Base-by-base conservation (phyloP, 2,888 invertebrate species). In the Drosophila hamatofila region DNA sequence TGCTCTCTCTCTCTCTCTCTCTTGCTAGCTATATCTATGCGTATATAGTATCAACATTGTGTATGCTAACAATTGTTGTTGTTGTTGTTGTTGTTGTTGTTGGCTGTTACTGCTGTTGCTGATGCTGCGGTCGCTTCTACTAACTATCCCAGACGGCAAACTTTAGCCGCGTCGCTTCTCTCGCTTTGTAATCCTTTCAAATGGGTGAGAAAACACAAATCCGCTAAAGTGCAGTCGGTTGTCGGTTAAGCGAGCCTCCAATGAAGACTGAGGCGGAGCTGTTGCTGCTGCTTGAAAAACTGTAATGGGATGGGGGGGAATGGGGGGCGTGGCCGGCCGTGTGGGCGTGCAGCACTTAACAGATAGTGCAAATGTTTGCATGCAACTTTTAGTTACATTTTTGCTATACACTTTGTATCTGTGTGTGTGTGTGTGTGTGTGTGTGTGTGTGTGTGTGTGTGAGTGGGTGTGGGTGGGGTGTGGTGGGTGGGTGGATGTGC, bases 141-240 rank as follows among this genome's bases (percentile, higher is more conserved):
- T 78, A 78, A 83, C 65, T 61, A 54, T 56, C 41, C 59, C 58
- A 62, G 56, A 64, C 46, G 65, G 70, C 48, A 63, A 71, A 69
- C 63, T 65, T 77, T 87, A 76, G 57, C 72, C 67, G 61, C 74
- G 64, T 70, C 69, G 82, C 63, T 69, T 69, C 71, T 56, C 63
- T 61, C 84, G 83, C 76, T 73, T 81, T 83, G 80, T 84, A 84
- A 84, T 84, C 83, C 86, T 74, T 83, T 82, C 86, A 84, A 84
- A 84, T 84, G 83, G 83, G 88, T 83, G 88, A 83, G 86, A 84
- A 84, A 84, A 88, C 88, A 88, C 83, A 84, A 84, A 88, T 84
- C 86, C 83, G 80, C 80, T 80, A 88, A 84, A 84, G 88, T 84
- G 83, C 83, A 85, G 84, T 78, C 76, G 87, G 78, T 80, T 82